Base-by-base conservation (phyloP, 23 tunicate genomes). In the Botrylloides violaceus region DNA sequence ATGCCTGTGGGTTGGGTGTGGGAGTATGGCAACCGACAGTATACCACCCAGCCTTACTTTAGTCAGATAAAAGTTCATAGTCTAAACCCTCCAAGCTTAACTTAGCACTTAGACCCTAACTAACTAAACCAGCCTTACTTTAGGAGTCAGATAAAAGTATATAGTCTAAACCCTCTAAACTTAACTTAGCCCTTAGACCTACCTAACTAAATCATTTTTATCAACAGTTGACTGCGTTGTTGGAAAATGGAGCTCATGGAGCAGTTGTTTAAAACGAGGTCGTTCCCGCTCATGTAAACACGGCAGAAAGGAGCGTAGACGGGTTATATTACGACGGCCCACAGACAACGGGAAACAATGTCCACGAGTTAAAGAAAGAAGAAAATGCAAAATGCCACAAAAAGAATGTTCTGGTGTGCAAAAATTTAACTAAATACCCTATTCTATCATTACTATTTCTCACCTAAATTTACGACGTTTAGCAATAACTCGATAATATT, bases 291-390 rank as follows among this genome's bases (percentile, higher is more conserved):
- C 74, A 5, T 68, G 74, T 43, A 68, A 38, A 43, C 37, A 43
- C 29, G 74, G 74, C 0, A 18, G 74, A 9, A 68, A 68, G 58
- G 37, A 68, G 28, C 56, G 74, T 35, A 68, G 56, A 18, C 36
- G 74, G 29, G 26, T 32, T 1, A 3, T 35, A 4, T 20, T 68
- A 26, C 63, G 19, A 36, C 32, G 37, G 37, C 74, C 74, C 24
- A 68, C 74, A 18, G 74, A 68, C 0, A 68, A 68, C 58, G 74
- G 74, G n/a, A 68, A 39, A 56, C 74, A 43, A 26, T 68, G 74
- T 26, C 58, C 74, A 1, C 36, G 37, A 22, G 12, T 68, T 25
- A 38, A 43, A 68, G 74, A 68, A 22, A 30, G 32, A 22, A 68
- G 37, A 26, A 35, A 43, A 68, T 68, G 74, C 63, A 35, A 36